Evolutionary conservation across 2,797 vertebrate genomes (phyloP).

Genomic region (Enteromius radiatus): DNA sequence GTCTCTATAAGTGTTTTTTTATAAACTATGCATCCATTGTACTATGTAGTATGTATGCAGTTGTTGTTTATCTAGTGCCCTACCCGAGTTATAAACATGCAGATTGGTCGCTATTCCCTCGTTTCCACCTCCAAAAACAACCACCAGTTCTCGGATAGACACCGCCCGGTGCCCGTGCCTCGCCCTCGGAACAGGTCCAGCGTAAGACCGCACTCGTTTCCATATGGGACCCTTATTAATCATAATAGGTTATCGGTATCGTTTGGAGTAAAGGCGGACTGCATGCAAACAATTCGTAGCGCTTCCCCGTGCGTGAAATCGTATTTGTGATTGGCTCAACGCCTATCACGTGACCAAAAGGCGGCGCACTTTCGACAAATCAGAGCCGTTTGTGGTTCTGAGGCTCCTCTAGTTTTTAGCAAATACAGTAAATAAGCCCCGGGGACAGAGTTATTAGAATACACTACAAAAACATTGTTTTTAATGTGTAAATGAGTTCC

Average conservation of each 20-base stretch:
- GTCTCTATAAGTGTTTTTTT: background rate
- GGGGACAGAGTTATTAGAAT: background rate
- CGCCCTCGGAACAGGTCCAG: conserved; percentile 88
- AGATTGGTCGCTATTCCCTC: conserved; percentile 94
- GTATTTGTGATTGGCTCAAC: background rate
- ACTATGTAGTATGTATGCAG: background rate
- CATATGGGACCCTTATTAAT: conserved; percentile 73
- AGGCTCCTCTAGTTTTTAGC: background rate
- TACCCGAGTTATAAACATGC: conserved; percentile 96
- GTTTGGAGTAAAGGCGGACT: background rate
- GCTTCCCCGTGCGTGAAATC: background rate
- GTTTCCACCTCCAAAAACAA: conserved; percentile 96
- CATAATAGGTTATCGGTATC: conserved; percentile 40
- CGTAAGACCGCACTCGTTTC: conserved; percentile 87
- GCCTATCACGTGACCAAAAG: background rate
- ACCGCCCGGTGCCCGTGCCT: conserved; percentile 95
- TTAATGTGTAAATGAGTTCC: background rate
- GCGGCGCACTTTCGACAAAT: background rate
- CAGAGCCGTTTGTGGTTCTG: background rate
- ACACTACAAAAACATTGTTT: background rate
- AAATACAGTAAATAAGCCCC: background rate
- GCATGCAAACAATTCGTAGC: background rate
- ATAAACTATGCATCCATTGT: background rate
- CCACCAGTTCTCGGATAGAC: conserved; percentile 89
- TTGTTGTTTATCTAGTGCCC: background rate